Conservation (phyloP, 2,113 vertebrate species). For the Tragelaphus strepsiceros region DNA sequence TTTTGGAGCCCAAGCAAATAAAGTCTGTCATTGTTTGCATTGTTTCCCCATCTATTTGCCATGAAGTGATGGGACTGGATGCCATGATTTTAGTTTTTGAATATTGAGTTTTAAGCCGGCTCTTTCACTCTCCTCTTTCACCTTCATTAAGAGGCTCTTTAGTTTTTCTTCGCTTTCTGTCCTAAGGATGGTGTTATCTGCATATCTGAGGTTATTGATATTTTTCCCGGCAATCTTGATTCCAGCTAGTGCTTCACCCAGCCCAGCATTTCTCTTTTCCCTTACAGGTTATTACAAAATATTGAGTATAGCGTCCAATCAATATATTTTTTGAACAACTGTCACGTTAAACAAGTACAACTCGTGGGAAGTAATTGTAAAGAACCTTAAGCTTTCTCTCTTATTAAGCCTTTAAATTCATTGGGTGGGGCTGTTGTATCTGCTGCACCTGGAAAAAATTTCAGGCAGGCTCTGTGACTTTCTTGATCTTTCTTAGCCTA, state of each 20-base stretch:
- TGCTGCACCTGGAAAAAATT: neutral
- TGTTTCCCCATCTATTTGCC: neutral
- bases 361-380: neutral
- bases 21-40: neutral
- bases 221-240: neutral
- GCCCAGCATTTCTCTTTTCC: neutral
- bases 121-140: neutral
- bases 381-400: neutral
- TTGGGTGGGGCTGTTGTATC: neutral
- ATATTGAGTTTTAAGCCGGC: neutral
- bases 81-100: neutral
- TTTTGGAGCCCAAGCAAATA: neutral
- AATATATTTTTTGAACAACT: neutral
- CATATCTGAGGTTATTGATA: neutral
- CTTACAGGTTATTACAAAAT: neutral
- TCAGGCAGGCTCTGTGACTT: neutral
- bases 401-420: neutral
- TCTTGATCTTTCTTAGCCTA: neutral
- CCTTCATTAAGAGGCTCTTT: neutral
- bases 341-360: neutral
- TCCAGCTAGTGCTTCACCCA: neutral
- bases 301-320: neutral
- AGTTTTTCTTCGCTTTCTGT: neutral
- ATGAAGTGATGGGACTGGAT: accelerated
- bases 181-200: neutral